A percentile compares a stretch with the other conserved stretches of the same genome.
phyloP scores from a whole-genome alignment of 2,888 invertebrate species.

The Heptascelio sp. region DNA sequence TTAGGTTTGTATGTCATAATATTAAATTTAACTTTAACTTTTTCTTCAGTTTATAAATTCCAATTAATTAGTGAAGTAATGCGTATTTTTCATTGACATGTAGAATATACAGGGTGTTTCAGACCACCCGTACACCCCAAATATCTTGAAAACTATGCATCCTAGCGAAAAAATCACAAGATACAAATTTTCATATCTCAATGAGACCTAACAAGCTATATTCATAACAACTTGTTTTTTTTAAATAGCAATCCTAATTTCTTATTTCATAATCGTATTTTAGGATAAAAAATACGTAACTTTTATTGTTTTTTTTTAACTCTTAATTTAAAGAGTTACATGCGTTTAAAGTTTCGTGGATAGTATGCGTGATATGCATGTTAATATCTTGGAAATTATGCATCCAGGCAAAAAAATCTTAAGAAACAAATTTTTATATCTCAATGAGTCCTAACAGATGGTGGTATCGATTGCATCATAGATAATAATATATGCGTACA shows the following conservation, averaged over 20 bases:
- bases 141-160: constrained; percentile 1
- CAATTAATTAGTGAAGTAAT: too few species aligned
- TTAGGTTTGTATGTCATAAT: too few species aligned
- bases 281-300: background rate
- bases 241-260: background rate
- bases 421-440: background rate
- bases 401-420: background rate
- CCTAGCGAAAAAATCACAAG: background rate
- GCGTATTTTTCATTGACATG: too few species aligned
- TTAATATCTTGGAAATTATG: background rate
- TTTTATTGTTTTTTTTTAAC: background rate
- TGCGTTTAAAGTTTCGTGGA: too few species aligned
- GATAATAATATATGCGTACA: too few species aligned
- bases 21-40: too few species aligned
- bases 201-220: background rate
- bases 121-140: background rate
- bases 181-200: background rate
- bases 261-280: background rate
- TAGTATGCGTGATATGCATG: too few species aligned
- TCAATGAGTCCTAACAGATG: background rate
- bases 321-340: too few species aligned
- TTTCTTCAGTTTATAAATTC: too few species aligned
- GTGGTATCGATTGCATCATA: too few species aligned
- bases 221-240: background rate
- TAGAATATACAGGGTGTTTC: background rate